phyloP scores from a whole-genome alignment of 2,113 vertebrate species.

The Catharus bicknelli region DNA sequence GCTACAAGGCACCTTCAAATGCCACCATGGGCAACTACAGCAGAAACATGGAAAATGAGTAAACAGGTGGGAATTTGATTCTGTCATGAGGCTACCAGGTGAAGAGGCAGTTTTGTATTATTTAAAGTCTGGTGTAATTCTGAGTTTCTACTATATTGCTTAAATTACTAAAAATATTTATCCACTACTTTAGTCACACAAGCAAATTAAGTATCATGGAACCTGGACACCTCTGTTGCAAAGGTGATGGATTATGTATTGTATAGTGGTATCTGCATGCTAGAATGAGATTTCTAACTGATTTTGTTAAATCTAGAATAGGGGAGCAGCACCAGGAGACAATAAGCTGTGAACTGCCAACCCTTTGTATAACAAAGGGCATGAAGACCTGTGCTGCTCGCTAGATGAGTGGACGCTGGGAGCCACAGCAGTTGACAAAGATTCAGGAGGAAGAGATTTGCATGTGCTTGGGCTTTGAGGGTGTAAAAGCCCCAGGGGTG shows the following conservation, averaged over 20 bases:
- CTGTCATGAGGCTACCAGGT: neutral
- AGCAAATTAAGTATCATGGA: neutral
- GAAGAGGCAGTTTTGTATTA: neutral
- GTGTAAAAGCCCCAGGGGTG: neutral
- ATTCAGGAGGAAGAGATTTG: neutral
- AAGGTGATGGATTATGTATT: neutral
- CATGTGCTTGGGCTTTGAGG: rapidly evolving
- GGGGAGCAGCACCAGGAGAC: neutral
- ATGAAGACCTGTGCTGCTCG: neutral
- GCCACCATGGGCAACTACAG: rapidly evolving
- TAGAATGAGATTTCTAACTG: neutral
- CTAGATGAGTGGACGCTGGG: neutral
- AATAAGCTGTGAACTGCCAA: neutral
- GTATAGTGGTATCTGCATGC: neutral
- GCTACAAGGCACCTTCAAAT: neutral
- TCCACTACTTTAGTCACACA: neutral
- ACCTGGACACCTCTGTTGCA: neutral
- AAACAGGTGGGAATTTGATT: neutral
- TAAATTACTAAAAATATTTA: neutral
- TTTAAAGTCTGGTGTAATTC: neutral
- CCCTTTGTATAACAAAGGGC: neutral
- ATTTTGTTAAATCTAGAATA: neutral
- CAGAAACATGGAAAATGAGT: neutral
- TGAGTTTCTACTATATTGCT: neutral
- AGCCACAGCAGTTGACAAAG: neutral